Percentiles rank a stretch among this genome's conserved stretches.
Evolutionary conservation across 2,888 invertebrate species (phyloP).

Genomic region (Amiota communis): DNA sequence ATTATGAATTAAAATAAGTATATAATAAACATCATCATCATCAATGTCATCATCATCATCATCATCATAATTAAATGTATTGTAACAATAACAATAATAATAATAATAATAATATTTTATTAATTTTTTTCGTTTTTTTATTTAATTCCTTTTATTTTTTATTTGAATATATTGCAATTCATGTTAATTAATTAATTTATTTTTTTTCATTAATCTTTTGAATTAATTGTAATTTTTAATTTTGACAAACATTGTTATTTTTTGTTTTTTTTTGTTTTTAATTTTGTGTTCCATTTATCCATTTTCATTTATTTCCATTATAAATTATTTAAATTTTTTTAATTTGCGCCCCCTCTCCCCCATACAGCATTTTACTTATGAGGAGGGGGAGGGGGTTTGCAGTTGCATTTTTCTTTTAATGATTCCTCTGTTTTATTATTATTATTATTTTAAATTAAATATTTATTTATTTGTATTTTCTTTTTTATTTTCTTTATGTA

Average conservation of each 20-base stretch:
- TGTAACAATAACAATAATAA: slow-evolving; percentile 27
- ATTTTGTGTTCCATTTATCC: background rate
- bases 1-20: slow-evolving; percentile 39
- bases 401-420: background rate
- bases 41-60: slow-evolving; percentile 47
- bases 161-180: slow-evolving; percentile 24
- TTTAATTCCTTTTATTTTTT: slow-evolving; percentile 17
- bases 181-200: slow-evolving; percentile 32
- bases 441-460: background rate
- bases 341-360: too few species aligned
- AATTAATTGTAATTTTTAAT: slow-evolving; percentile 30
- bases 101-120: background rate
- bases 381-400: too few species aligned
- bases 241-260: background rate
- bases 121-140: too few species aligned
- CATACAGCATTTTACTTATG: too few species aligned
- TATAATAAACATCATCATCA: slow-evolving; percentile 45
- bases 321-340: too few species aligned
- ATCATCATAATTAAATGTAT: slow-evolving; percentile 32
- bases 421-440: slow-evolving; percentile 21
- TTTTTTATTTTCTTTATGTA: too few species aligned
- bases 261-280: background rate
- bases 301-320: slow-evolving; percentile 4
- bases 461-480: background rate
- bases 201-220: slow-evolving; percentile 39